Conservation (phyloP, 2,797 vertebrate genomes). For the Lithobates sylvaticus region DNA sequence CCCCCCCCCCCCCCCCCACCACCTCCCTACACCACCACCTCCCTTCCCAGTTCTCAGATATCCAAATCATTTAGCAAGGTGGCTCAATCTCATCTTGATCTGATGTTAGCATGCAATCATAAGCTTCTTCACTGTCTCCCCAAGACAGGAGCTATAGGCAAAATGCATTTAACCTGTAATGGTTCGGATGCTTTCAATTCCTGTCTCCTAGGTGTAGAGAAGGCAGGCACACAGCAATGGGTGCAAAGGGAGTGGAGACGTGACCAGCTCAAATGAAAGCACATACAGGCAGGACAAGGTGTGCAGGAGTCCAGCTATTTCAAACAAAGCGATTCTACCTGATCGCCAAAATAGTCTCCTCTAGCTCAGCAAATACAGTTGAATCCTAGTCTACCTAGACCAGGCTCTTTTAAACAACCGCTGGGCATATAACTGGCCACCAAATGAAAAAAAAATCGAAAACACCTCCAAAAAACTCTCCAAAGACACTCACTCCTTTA, state of each 20-base stretch:
- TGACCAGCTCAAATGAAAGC: constrained; percentile 4
- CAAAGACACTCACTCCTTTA: constrained; percentile 62
- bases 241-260: neutral
- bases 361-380: neutral
- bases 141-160: constrained; percentile 3
- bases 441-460: constrained; percentile 40
- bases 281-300: constrained; percentile 22
- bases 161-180: constrained; percentile 44
- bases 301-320: neutral
- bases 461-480: constrained; percentile 36
- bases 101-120: constrained; percentile 23
- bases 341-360: neutral
- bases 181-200: constrained; percentile 24
- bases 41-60: constrained; percentile 64
- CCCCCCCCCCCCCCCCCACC: neutral
- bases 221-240: constrained; percentile 14
- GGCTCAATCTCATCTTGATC: constrained; percentile 32
- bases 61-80: constrained; percentile 49
- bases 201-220: neutral
- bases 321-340: neutral
- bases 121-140: constrained; percentile 8
- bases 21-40: constrained; percentile 38
- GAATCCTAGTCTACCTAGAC: neutral
- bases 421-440: neutral
- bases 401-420: neutral